These are phyloP conservation scores for Aproaerema taeniolella DNA, from an alignment of 2,888 invertebrate species.

Conservation along the genomic window DNA sequence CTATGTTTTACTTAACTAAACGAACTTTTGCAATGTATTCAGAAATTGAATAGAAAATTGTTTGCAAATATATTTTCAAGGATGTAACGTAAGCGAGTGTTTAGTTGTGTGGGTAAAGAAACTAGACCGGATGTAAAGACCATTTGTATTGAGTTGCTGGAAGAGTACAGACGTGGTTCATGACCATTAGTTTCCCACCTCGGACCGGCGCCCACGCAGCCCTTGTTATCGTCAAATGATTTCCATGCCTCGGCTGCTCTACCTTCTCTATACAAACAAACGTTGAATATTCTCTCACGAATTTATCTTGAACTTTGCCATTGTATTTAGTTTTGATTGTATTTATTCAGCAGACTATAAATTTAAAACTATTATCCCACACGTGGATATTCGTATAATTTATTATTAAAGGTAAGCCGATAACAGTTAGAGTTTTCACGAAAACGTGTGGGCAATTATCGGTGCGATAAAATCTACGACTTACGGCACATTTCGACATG, in stretches of 20 bases:
- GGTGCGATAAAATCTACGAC: not conserved
- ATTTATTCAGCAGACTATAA: no score
- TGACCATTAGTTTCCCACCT: slow-evolving; percentile 18
- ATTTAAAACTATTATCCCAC: not conserved
- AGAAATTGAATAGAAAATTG: no score
- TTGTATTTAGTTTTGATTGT: no score
- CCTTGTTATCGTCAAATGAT: slow-evolving; percentile 12
- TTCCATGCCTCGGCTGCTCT: slow-evolving; percentile 9
- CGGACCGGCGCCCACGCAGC: slow-evolving; percentile 17
- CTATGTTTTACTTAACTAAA: no score
- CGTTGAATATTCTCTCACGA: no score
- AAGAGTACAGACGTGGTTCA: slow-evolving; percentile 2
- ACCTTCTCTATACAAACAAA: slow-evolving; percentile 1
- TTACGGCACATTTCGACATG: not conserved
- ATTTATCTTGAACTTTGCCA: no score
- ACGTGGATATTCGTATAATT: not conserved
- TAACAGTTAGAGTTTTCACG: not conserved
- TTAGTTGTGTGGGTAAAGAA: no score
- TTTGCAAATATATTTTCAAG: no score
- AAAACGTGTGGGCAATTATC: not conserved
- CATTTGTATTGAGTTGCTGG: slow-evolving; percentile 13
- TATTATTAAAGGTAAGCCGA: no score
- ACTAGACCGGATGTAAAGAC: slow-evolving; percentile 12
- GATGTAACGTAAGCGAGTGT: no score
- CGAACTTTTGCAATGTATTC: no score